Evolutionary conservation across 2,888 invertebrate genomes (phyloP).

Genomic region (Lysandra bellargus): DNA sequence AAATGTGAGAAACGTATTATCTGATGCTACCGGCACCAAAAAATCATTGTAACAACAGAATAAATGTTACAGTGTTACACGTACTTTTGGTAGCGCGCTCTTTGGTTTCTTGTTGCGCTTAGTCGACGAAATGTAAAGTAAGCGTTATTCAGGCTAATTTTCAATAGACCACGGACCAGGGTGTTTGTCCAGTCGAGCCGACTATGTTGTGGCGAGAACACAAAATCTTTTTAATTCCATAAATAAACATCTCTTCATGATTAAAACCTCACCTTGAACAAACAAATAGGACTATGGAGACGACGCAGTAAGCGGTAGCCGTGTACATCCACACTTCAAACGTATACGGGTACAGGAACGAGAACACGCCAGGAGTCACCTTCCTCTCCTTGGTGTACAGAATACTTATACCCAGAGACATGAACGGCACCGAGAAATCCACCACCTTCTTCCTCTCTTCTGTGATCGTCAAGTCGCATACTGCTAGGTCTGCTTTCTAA

Average conservation of each 20-base stretch:
- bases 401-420: conserved; percentile 96
- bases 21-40: too few species aligned
- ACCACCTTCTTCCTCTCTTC: conserved; percentile 92
- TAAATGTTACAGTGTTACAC: too few species aligned
- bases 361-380: conserved; percentile 88
- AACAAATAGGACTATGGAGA: conserved; percentile 90
- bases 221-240: too few species aligned
- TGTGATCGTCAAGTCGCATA: conserved; percentile 92
- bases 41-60: too few species aligned
- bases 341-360: conserved; percentile 92
- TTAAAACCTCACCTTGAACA: conserved; percentile 83
- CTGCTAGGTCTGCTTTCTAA: conserved; percentile 68
- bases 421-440: conserved; percentile 97
- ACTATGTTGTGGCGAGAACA: too few species aligned
- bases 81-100: too few species aligned
- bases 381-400: conserved; percentile 89
- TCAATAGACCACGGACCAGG: too few species aligned
- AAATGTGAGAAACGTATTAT: too few species aligned
- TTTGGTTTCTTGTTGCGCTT: too few species aligned
- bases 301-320: conserved; percentile 89
- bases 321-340: conserved; percentile 93
- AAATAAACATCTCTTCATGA: neutral
- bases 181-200: too few species aligned
- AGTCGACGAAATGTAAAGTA: too few species aligned
- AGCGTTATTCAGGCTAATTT: too few species aligned